Evolutionary conservation across 2,113 vertebrate species (phyloP).

Genomic region (Lagopus leucura): DNA sequence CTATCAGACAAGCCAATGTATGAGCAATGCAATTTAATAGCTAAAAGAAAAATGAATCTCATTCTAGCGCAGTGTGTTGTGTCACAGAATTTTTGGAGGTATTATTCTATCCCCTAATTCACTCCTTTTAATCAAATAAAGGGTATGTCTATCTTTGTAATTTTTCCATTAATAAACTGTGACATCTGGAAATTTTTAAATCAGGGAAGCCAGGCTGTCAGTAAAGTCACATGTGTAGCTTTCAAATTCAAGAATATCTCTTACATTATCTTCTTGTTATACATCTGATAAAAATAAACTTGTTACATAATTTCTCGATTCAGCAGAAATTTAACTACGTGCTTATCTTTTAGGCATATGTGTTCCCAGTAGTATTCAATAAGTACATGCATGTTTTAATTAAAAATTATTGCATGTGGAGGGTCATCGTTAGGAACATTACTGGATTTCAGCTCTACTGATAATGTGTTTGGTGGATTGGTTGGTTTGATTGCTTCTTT

Average conservation of each 20-base stretch:
- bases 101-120: neutral
- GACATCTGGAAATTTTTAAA: neutral
- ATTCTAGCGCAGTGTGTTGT: neutral
- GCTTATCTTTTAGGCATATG: neutral
- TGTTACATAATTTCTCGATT: conserved; percentile 48
- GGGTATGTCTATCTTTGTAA: neutral
- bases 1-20: neutral
- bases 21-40: neutral
- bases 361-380: neutral
- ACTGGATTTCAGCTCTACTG: neutral
- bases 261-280: neutral
- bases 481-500: neutral
- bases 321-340: neutral
- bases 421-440: neutral
- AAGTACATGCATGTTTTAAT: neutral
- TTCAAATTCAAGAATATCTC: neutral
- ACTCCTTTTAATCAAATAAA: conserved; percentile 7
- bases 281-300: conserved; percentile 46
- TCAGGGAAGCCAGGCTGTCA: neutral
- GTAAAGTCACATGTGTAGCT: neutral
- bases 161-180: conserved; percentile 28
- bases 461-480: neutral
- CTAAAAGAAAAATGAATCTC: neutral
- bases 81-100: neutral
- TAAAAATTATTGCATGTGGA: neutral